phyloP scores from a whole-genome alignment of 2,797 vertebrate species.

The Phrynocephalus guinanensis region DNA sequence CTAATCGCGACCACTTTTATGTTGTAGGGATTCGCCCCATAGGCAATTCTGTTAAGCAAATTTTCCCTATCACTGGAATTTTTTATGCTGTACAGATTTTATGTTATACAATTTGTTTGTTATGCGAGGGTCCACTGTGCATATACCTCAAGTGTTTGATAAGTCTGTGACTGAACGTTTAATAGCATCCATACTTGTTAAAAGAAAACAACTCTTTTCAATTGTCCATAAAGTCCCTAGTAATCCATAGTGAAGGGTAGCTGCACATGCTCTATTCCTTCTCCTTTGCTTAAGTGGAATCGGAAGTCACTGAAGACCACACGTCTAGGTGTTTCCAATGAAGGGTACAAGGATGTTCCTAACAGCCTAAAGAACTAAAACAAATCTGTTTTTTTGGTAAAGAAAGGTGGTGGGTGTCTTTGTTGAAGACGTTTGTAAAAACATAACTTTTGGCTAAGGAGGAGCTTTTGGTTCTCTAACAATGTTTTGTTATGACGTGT shows the following conservation, averaged over 20 bases:
- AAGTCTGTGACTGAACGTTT: not conserved
- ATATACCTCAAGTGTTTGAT: not conserved
- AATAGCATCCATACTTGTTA: not conserved
- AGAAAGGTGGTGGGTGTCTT: not conserved
- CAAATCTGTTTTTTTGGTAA: no score
- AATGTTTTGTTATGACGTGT: not conserved
- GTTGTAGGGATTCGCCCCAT: no score
- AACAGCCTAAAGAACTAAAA: not conserved
- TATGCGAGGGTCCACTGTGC: no score
- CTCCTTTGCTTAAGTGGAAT: not conserved
- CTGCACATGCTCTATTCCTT: not conserved
- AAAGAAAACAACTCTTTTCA: not conserved
- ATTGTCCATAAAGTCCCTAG: no score
- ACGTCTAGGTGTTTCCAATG: not conserved
- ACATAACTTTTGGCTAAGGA: not conserved
- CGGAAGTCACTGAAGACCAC: not conserved
- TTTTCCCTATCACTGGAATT: no score
- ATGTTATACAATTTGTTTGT: not conserved
- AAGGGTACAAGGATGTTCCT: conserved; percentile 6
- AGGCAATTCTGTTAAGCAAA: no score
- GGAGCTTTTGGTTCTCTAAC: not conserved
- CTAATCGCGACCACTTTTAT: no score
- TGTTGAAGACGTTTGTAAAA: not conserved
- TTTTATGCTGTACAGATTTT: no score
- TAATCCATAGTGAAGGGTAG: no score